These are phyloP conservation scores for Antrozous pallidus DNA, from an alignment of 2,797 vertebrate species.

Conservation along the genomic window DNA sequence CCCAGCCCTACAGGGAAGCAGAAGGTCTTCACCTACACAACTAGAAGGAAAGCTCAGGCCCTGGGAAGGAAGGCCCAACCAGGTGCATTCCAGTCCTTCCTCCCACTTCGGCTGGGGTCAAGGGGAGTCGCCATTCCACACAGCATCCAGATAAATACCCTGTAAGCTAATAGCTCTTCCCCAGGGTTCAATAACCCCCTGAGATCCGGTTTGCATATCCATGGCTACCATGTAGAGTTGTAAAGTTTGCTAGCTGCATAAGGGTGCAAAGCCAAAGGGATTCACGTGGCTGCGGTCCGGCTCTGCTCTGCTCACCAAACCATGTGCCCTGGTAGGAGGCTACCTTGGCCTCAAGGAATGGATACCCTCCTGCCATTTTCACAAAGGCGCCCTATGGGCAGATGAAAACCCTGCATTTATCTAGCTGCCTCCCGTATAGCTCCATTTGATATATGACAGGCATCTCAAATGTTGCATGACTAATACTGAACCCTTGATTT, in stretches of 20 bases:
- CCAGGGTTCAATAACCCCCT: not conserved
- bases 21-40: not conserved
- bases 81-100: not conserved
- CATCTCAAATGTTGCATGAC: not conserved
- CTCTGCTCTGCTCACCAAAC: not conserved
- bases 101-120: not conserved
- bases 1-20: not conserved
- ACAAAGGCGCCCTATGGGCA: not conserved
- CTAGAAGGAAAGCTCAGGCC: not conserved
- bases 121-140: not conserved
- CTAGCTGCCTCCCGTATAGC: not conserved
- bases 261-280: not conserved
- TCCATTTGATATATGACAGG: not conserved
- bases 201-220: not conserved
- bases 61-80: not conserved
- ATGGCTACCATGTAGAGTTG: not conserved
- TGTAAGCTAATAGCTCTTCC: not conserved
- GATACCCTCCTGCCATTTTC: not conserved
- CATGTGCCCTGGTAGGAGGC: not conserved
- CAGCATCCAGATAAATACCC: not conserved
- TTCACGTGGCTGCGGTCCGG: not conserved
- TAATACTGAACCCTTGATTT: not conserved
- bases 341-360: not conserved
- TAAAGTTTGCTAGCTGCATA: not conserved
- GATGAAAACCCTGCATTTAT: not conserved